A percentile compares a stretch with the other conserved stretches of the same genome.
These are phyloP conservation scores for Apotomis capreana DNA, from an alignment of 2,888 invertebrate genomes.

Conservation along the genomic window DNA sequence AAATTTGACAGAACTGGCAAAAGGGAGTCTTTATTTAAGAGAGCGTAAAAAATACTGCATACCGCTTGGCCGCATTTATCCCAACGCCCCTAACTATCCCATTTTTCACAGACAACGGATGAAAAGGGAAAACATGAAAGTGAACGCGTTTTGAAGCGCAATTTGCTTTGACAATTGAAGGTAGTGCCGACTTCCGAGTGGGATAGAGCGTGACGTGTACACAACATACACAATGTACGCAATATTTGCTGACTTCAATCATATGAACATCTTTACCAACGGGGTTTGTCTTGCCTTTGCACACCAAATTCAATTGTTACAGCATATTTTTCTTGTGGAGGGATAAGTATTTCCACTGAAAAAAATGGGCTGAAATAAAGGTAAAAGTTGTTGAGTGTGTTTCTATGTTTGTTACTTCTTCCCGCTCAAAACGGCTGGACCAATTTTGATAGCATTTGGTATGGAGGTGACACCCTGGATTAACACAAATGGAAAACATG, in stretches of 20 bases:
- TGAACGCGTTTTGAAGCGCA: slow-evolving; percentile 39
- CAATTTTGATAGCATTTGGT: no score
- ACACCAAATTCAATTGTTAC: no score
- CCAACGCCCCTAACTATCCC: slow-evolving; percentile 23
- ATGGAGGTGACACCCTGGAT: no score
- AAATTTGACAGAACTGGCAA: neutral
- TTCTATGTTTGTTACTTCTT: no score
- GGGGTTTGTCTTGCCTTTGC: no score
- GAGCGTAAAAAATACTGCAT: slow-evolving; percentile 13
- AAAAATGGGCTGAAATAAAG: no score
- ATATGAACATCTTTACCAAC: neutral
- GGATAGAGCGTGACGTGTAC: slow-evolving; percentile 23
- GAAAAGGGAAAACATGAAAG: slow-evolving; percentile 42
- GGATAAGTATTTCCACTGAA: no score
- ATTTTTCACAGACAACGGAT: slow-evolving; percentile 28
- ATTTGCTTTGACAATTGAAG: slow-evolving; percentile 42
- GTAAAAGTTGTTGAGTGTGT: no score
- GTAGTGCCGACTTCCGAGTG: slow-evolving; percentile 34
- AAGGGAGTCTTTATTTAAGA: neutral
- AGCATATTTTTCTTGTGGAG: no score
- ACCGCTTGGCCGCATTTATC: slow-evolving; percentile 1
- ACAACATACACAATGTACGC: slow-evolving; percentile 5
- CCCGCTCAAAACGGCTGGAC: no score
- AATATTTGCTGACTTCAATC: slow-evolving; percentile 19
- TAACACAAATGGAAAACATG: no score